Conservation (phyloP, 2,113 vertebrate species). For the Apteryx mantelli region DNA sequence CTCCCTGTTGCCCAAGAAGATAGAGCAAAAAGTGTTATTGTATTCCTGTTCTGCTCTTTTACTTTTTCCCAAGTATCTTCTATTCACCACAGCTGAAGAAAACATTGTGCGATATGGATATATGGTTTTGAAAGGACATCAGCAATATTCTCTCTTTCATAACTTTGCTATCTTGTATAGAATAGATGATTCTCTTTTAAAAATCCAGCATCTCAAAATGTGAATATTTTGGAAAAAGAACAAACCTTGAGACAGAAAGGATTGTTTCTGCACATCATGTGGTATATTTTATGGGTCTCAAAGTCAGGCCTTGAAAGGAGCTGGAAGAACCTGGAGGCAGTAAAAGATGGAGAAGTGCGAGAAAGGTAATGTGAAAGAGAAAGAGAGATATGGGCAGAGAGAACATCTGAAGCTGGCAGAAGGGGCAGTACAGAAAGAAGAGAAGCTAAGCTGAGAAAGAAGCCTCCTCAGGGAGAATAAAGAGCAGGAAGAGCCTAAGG, state of each 20-base stretch:
- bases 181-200: not conserved
- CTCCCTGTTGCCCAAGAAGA: not conserved
- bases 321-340: not conserved
- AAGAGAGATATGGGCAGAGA: not conserved
- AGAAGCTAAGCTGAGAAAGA: not conserved
- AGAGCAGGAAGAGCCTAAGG: not conserved
- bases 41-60: not conserved
- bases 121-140: not conserved
- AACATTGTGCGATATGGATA: not conserved
- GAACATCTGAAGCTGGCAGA: not conserved
- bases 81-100: not conserved
- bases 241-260: not conserved
- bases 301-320: not conserved
- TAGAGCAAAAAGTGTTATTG: not conserved
- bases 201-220: not conserved
- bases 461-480: not conserved
- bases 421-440: not conserved
- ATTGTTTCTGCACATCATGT: not conserved
- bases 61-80: not conserved
- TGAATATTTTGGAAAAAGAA: not conserved
- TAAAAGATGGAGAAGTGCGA: not conserved
- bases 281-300: not conserved
- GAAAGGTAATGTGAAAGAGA: not conserved
- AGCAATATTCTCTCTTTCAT: not conserved
- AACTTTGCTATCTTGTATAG: not conserved